These are phyloP conservation scores for Nyctereutes procyonoides DNA, from an alignment of 2,113 vertebrate species.

Conservation along the genomic window DNA sequence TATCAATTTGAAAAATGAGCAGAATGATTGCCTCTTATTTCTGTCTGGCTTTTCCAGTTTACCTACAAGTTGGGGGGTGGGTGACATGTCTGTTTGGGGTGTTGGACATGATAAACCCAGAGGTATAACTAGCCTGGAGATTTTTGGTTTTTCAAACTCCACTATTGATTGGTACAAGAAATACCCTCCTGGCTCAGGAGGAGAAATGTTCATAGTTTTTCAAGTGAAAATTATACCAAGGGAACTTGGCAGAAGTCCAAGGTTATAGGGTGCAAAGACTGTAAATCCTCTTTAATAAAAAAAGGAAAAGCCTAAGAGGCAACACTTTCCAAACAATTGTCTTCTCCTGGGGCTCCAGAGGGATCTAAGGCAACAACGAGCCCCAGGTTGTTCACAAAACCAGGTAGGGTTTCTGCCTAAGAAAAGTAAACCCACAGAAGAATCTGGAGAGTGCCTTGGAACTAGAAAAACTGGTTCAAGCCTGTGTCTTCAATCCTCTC, in stretches of 20 bases:
- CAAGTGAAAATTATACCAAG: neutral
- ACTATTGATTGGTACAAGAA: neutral
- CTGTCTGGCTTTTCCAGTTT: neutral
- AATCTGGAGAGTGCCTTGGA: constrained; percentile 28
- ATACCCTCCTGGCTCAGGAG: neutral
- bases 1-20: neutral
- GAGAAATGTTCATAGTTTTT: neutral
- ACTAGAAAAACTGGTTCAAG: constrained; percentile 48
- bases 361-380: constrained; percentile 53
- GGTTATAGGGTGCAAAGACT: neutral
- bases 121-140: neutral
- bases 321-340: neutral
- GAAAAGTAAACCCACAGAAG: constrained; percentile 55
- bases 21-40: neutral
- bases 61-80: neutral
- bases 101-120: neutral
- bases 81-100: neutral
- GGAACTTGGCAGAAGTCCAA: neutral
- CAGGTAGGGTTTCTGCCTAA: constrained; percentile 53
- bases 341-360: neutral
- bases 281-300: neutral
- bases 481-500: neutral
- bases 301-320: neutral
- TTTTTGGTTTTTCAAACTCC: neutral
- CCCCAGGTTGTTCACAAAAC: constrained; percentile 47